Evolutionary conservation across 2,113 vertebrate species (phyloP).

Genomic region (Lonchura striata): DNA sequence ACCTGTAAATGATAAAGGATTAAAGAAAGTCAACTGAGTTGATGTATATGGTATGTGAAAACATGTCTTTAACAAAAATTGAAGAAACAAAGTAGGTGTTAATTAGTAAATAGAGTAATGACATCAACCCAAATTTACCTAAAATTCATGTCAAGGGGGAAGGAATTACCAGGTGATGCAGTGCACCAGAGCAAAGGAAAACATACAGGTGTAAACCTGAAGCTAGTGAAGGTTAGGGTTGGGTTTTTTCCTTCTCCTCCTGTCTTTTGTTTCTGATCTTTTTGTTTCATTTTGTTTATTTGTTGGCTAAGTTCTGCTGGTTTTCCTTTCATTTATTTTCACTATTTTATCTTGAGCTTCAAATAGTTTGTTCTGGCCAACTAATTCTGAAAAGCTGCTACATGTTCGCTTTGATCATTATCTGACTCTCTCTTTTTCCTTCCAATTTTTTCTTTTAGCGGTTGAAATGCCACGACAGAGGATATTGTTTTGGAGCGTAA

Average conservation of each 20-base stretch:
- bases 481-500: conserved; percentile 3
- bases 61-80: neutral
- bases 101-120: neutral
- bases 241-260: neutral
- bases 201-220: neutral
- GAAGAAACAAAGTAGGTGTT: neutral
- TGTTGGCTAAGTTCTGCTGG: neutral
- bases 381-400: conserved; percentile 34
- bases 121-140: neutral
- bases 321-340: neutral
- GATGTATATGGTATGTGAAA: neutral
- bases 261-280: neutral
- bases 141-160: neutral
- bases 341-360: conserved; percentile 31
- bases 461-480: conserved; percentile 6
- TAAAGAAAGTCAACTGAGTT: neutral
- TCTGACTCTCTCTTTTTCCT: neutral
- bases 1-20: neutral
- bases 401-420: conserved; percentile 25
- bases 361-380: neutral
- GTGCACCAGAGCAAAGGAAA: neutral
- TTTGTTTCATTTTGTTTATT: neutral
- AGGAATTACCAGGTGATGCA: neutral
- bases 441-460: conserved; percentile 13
- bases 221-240: neutral